phyloP scores from a whole-genome alignment of 2,113 vertebrate genomes.

The Myanophis thanlyinensis region DNA sequence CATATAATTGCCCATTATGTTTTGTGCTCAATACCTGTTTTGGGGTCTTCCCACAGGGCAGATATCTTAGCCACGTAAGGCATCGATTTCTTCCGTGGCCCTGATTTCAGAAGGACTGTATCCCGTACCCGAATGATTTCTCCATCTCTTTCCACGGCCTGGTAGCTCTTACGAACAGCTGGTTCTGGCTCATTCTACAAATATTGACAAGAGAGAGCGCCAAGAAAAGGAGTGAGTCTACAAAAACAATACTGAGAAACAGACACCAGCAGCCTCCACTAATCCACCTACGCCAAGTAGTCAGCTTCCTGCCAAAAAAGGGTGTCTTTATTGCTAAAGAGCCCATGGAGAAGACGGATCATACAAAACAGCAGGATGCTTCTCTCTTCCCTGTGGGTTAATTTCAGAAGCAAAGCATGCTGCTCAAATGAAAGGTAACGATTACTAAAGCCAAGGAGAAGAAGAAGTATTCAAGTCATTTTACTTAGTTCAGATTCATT shows the following conservation, averaged over 20 bases:
- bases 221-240: conserved; percentile 3
- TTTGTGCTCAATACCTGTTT: conserved; percentile 79
- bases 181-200: conserved; percentile 86
- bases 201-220: conserved; percentile 1
- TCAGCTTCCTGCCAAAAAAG: neutral
- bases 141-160: conserved; percentile 88
- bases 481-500: fast-evolving
- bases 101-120: conserved; percentile 92
- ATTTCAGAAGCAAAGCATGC: neutral
- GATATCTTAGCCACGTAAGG: conserved; percentile 97
- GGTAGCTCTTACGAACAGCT: conserved; percentile 88
- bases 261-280: neutral
- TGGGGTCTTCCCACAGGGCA: conserved; percentile 93
- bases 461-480: neutral
- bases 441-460: neutral
- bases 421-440: neutral
- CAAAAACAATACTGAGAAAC: conserved; percentile 3
- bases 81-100: conserved; percentile 92
- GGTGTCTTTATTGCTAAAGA: conserved; percentile 17
- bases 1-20: neutral
- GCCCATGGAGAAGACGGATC: neutral
- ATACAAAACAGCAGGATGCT: neutral
- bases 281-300: conserved; percentile 8
- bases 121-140: conserved; percentile 93
- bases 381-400: neutral